Percentiles rank a stretch among this genome's conserved stretches.
These are phyloP conservation scores for Onychomys arenicola DNA, from an alignment of 2,797 vertebrate genomes.

Conservation along the genomic window DNA sequence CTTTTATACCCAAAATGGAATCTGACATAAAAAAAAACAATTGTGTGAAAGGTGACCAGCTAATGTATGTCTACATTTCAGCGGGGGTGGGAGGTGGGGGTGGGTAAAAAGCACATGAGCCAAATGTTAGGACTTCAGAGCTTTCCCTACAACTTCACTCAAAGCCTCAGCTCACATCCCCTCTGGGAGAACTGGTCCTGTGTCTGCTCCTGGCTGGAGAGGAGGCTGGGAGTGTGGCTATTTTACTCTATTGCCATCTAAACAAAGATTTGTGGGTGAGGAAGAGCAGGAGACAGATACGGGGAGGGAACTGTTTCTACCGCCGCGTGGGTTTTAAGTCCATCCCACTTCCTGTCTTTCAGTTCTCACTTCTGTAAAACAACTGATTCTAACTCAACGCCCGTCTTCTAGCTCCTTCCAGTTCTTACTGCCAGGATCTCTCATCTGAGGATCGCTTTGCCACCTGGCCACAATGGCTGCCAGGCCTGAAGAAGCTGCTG, in stretches of 20 bases:
- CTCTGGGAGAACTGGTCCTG: not conserved
- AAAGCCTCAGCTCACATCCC: not conserved
- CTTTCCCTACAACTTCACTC: not conserved
- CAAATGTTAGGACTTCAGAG: not conserved
- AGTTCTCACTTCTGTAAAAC: conserved; percentile 21
- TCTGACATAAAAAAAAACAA: not conserved
- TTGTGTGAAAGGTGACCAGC: not conserved
- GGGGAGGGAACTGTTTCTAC: not conserved
- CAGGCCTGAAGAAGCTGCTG: not conserved
- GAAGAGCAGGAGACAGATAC: not conserved
- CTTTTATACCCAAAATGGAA: not conserved
- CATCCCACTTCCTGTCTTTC: conserved; percentile 15
- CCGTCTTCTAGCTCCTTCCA: not conserved
- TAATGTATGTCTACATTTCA: not conserved
- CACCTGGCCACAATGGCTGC: not conserved
- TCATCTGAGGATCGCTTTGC: conserved; percentile 8
- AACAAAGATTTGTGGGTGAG: not conserved
- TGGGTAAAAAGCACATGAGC: not conserved
- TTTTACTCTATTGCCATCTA: not conserved
- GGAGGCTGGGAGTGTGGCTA: not conserved
- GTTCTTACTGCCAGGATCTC: not conserved
- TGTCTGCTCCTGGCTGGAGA: not conserved
- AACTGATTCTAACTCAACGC: not conserved
- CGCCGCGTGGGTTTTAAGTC: not conserved
- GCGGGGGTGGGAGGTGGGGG: not conserved